Percentiles rank a stretch among this genome's conserved stretches.
These are phyloP conservation scores for Nemotelus nigrinus DNA, from an alignment of 2,888 invertebrate species.

Conservation along the genomic window DNA sequence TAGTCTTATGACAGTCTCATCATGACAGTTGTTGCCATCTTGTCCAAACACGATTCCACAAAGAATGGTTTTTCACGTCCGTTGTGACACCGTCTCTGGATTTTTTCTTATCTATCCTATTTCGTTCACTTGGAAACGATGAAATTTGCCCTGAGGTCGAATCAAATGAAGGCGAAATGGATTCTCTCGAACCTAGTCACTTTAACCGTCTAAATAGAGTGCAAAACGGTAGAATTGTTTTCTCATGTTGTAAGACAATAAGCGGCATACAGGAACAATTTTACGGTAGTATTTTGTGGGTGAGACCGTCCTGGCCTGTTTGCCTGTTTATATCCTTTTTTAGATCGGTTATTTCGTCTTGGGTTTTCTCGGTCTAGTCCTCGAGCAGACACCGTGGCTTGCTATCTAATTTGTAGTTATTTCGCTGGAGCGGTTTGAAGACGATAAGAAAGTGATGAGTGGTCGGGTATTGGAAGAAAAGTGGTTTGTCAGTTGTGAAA, in stretches of 20 bases:
- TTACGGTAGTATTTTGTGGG: slow-evolving; percentile 9
- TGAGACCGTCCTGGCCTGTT: neutral
- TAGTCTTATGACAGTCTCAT: slow-evolving; percentile 14
- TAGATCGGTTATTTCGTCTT: neutral
- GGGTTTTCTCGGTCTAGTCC: neutral
- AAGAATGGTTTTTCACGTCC: neutral
- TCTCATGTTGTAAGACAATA: slow-evolving; percentile 18
- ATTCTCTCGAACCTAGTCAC: no score
- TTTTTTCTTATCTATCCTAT: neutral
- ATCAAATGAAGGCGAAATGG: no score
- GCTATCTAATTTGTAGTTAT: slow-evolving; percentile 28
- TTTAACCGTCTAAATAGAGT: neutral
- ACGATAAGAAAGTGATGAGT: slow-evolving; percentile 34
- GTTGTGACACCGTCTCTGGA: neutral
- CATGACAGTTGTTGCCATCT: neutral
- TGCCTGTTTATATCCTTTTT: neutral
- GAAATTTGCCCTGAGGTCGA: neutral
- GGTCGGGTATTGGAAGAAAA: neutral
- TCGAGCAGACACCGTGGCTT: neutral
- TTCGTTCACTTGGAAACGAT: neutral
- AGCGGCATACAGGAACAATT: neutral
- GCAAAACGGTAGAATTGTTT: slow-evolving; percentile 16
- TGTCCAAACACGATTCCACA: neutral
- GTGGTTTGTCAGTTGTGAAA: neutral
- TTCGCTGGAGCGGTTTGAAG: neutral